phyloP scores from a whole-genome alignment of 2,113 vertebrate species.

The Anarhynchus alexandrinus region DNA sequence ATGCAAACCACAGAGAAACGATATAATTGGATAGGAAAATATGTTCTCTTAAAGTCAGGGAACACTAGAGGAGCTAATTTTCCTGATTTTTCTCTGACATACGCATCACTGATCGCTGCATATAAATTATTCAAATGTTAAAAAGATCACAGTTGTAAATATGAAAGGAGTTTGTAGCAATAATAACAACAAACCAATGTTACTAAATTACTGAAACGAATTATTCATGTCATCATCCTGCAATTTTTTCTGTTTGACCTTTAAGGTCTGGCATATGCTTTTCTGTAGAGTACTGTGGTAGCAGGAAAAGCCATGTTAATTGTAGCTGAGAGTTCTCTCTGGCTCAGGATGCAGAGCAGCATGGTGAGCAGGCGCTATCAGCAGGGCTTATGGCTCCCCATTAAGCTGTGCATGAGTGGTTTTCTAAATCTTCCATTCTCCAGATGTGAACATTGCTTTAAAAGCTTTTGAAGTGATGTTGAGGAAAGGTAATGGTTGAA shows the following conservation, averaged over 20 bases:
- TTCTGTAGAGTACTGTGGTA: background rate
- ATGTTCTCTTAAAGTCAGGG: background rate
- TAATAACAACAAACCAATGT: constrained; percentile 16
- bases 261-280: background rate
- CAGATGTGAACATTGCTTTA: background rate
- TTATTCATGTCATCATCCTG: background rate
- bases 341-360: background rate
- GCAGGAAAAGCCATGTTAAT: background rate
- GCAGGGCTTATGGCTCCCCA: background rate
- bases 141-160: constrained; percentile 26
- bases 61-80: constrained; percentile 13
- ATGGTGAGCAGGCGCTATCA: background rate
- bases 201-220: constrained; percentile 18
- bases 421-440: background rate
- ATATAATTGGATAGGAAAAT: background rate
- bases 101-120: background rate
- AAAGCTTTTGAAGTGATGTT: background rate
- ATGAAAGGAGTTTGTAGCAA: background rate
- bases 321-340: background rate
- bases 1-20: background rate
- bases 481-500: background rate
- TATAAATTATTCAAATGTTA: constrained; percentile 49
- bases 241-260: constrained; percentile 29
- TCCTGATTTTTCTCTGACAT: background rate
- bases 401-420: rapidly evolving